Conservation (phyloP, 2,797 vertebrate species). For the Lithobates sylvaticus region DNA sequence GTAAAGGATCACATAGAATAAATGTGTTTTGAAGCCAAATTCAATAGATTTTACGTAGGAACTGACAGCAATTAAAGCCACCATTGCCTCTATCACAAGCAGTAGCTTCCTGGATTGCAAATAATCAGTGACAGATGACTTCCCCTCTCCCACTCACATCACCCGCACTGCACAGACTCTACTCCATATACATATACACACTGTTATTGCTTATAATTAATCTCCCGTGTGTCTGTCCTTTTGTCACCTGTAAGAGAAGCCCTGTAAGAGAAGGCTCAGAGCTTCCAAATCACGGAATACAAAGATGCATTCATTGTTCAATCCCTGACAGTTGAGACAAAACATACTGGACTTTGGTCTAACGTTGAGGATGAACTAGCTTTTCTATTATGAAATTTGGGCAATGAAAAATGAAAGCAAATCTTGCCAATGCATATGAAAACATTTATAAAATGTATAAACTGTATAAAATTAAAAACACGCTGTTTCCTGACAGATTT, state of each 20-base stretch:
- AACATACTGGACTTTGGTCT: constrained; percentile 31
- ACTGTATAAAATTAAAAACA: neutral
- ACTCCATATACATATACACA: constrained; percentile 27
- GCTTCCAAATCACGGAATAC: neutral
- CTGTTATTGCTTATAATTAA: constrained; percentile 53
- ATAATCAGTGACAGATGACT: constrained; percentile 62
- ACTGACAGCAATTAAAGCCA: constrained; percentile 52
- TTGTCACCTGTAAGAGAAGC: constrained; percentile 11
- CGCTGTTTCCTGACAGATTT: neutral
- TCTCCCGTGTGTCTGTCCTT: constrained; percentile 38
- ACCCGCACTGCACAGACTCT: constrained; percentile 19
- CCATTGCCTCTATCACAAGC: constrained; percentile 28
- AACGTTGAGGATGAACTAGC: neutral
- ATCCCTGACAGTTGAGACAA: neutral
- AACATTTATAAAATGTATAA: neutral
- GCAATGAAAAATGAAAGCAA: constrained; percentile 20
- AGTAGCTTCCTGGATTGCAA: constrained; percentile 59
- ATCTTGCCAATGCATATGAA: neutral
- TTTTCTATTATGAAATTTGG: constrained; percentile 21
- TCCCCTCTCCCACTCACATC: constrained; percentile 51
- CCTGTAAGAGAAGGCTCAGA: neutral
- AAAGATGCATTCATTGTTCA: constrained; percentile 13
- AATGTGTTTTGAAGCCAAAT: constrained; percentile 45
- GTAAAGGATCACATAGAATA: constrained; percentile 43
- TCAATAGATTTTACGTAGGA: constrained; percentile 52